Evolutionary conservation across 2,797 vertebrate genomes (phyloP), one percentile per base, ranked within the genome.

Genomic region (Platalea minor): DNA sequence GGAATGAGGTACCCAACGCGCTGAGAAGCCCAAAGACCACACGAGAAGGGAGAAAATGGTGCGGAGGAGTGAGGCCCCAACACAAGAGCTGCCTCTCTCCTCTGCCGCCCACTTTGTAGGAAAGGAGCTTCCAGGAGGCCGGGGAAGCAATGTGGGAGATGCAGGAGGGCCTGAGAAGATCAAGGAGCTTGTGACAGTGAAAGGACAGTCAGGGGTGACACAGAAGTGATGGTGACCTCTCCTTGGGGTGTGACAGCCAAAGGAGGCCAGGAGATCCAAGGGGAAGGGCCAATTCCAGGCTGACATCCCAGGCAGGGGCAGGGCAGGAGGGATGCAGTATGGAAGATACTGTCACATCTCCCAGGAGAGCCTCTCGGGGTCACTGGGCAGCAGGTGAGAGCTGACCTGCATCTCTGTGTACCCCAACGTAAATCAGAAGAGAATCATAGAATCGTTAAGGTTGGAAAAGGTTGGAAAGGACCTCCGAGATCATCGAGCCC

Each of bases 1-100:
- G 37, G 54, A 56, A n/a, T 3, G 29, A 65, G 43, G 60, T n/a
- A 19, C 16, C 12, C 51, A 39, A 29, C 2, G 1, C 0, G 2
- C 24, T 16, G 28, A 74, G 50, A 46, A 74, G 41, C 50, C 33
- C 28, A 28, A 50, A 59, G 37, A 67, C 16, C 17, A 51, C 26
- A 46, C 4, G 10, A 20, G 29, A 33, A 46, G 17, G 25, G 19
- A 59, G 29, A 70, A 50, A 53, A 63, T 4, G 21, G 28, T 39
- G n/a, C 46, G 2, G 17, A 54, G 20, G 21, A 53, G 13, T 1
- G 11, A 14, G 28, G 15, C 31, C 26, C 37, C 19, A 51, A 11
- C 17, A 9, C 31, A 37, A 83, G 48, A 73, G 21, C 39, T 45
- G 33, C 26, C 35, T 35, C 21, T 31, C 26, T 46, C 50, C 39